Base-by-base conservation (phyloP, 1,140 invertebrate genomes). In the Euwallacea fornicatus region DNA sequence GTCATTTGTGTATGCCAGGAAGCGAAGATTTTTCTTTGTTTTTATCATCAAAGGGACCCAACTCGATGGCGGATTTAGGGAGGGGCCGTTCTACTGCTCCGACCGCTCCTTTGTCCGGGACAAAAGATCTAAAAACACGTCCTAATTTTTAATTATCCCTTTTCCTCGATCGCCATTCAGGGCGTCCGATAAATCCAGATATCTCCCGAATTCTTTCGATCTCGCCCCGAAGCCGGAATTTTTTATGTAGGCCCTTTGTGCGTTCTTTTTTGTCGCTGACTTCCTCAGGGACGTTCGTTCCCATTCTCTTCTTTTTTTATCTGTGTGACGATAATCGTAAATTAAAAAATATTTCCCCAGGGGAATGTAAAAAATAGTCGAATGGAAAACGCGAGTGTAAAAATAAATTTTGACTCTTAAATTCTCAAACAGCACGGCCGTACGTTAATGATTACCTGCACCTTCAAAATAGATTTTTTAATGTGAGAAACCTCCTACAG, bases 261-360 rank as follows among this genome's bases (percentile, higher is more conserved):
- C 41, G 9, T 10, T 9, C 16, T 9, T 9, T 16, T 56, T 15
- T 9, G 11, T 8, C 54, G 1, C 54, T 9, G 54, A 9, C 11
- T 21, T 56, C 54, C 16, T 13, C 16, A 7, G 54, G 16, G 8
- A 10, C 54, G 54, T 21, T 56, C 46, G 9, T 11, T 50, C 11
- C 8, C 54, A 21, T 56, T 61, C 42, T 43, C 59, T n/a, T 21
- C 42, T 68, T 60, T 43, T 61, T 61, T 61, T 64, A 64, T 64
- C 68, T 64, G 59, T 46, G 44, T 59, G 59, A 42, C 68, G 68
- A 69, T 69, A 69, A 69, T 69, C 68, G 68, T 62, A 69, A 69
- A 69, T 69, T 69, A 69, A 69, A 69, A 69, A 69, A 61, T 63
- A 63, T 63, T 69, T 63, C 43, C 68, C 10, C 44, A 9, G 42